Evolutionary conservation across 2,888 invertebrate genomes (phyloP).

Genomic region (Nymphalis c-album): DNA sequence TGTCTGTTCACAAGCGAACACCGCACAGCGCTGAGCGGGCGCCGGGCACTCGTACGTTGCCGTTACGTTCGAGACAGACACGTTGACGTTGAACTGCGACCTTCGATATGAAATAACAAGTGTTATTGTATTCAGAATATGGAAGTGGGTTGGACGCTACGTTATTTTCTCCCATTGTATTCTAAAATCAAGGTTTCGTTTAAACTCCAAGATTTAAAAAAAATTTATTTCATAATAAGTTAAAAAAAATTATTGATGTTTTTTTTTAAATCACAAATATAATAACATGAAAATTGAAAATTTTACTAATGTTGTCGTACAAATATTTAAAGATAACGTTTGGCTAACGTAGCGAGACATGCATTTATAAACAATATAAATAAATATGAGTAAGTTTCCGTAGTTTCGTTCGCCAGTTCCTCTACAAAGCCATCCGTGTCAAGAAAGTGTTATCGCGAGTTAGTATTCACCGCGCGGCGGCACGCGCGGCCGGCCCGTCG

Average conservation of each 20-base stretch:
- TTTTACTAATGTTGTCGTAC: neutral
- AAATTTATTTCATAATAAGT: too few relatives aligned
- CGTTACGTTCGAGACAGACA: conserved; percentile 9
- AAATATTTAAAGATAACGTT: too few relatives aligned
- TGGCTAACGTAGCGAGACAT: too few relatives aligned
- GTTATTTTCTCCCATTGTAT: neutral
- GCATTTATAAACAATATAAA: too few relatives aligned
- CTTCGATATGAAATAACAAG: conserved; percentile 17
- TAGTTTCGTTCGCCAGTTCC: neutral
- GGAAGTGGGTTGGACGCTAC: neutral
- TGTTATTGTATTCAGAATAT: conserved; percentile 8
- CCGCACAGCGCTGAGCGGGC: neutral
- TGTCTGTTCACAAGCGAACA: neutral
- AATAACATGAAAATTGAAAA: neutral
- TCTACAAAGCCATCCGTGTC: neutral
- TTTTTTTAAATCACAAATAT: neutral
- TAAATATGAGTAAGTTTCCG: neutral
- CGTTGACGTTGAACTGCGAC: conserved; percentile 10
- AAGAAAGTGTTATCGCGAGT: conserved; percentile 8
- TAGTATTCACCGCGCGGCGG: conserved; percentile 8
- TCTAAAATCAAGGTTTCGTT: neutral
- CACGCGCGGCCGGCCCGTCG: neutral
- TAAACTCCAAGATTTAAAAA: neutral
- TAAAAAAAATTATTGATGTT: too few relatives aligned
- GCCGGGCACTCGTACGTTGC: too few relatives aligned